phyloP scores from a whole-genome alignment of 2,888 invertebrate genomes.

The Lasioglossum zephyrum region DNA sequence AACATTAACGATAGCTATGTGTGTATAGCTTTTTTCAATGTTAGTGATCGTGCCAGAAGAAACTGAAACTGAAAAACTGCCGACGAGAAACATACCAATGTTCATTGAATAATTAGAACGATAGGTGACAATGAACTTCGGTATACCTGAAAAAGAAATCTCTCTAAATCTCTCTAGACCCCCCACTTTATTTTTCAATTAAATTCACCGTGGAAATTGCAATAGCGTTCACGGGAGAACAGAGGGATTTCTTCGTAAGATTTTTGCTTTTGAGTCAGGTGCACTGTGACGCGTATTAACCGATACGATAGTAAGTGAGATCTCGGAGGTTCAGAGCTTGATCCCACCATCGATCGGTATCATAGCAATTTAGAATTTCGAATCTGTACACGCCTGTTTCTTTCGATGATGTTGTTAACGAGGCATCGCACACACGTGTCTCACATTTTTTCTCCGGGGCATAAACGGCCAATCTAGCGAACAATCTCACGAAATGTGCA shows the following conservation, averaged over 20 bases:
- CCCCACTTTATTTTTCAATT: neutral
- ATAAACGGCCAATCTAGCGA: conserved; percentile 51
- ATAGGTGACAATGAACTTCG: conserved; percentile 34
- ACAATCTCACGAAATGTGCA: conserved; percentile 59
- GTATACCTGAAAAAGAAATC: conserved; percentile 34
- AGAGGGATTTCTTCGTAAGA: conserved; percentile 33
- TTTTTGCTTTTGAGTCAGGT: conserved; percentile 37
- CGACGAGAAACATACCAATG: conserved; percentile 14
- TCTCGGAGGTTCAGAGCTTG: conserved; percentile 37
- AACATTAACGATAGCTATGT: conserved; percentile 28
- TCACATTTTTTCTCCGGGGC: conserved; percentile 48
- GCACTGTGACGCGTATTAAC: conserved; percentile 62
- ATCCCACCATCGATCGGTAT: conserved; percentile 28
- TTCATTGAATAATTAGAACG: conserved; percentile 22
- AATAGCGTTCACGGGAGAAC: neutral
- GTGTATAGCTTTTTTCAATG: conserved; percentile 40
- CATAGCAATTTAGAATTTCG: conserved; percentile 44
- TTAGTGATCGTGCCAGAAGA: neutral
- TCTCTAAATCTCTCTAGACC: neutral
- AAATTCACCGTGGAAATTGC: neutral
- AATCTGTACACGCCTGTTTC: conserved; percentile 55
- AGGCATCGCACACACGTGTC: conserved; percentile 33
- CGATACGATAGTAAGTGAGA: conserved; percentile 48
- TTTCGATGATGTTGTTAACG: conserved; percentile 50
- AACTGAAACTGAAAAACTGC: conserved; percentile 4